phyloP scores from a whole-genome alignment of 1,140 invertebrate genomes.

The Ooceraea biroi region DNA sequence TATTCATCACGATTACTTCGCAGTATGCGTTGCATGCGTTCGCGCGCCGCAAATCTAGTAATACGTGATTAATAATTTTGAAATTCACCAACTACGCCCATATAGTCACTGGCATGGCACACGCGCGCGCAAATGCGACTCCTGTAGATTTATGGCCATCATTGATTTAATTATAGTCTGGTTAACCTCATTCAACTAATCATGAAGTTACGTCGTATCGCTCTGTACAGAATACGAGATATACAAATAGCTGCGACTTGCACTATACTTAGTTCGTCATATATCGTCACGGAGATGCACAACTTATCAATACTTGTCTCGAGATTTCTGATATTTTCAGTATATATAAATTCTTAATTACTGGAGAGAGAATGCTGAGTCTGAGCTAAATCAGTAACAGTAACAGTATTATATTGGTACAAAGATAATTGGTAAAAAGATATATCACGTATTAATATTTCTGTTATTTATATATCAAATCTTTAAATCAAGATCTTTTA shows the following conservation, averaged over 20 bases:
- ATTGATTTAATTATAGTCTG: slow-evolving; percentile 63
- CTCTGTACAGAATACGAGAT: slow-evolving; percentile 13
- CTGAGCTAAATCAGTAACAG: not conserved
- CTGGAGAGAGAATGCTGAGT: not conserved
- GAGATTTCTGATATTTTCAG: not conserved
- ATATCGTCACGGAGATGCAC: slow-evolving; percentile 4
- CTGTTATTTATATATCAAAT: too few relatives aligned
- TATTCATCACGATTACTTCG: slow-evolving; percentile 55
- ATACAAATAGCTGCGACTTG: slow-evolving; percentile 32
- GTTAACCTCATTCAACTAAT: slow-evolving; percentile 65
- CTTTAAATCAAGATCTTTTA: too few relatives aligned
- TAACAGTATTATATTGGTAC: too few relatives aligned
- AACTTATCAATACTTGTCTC: not conserved
- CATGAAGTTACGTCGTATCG: slow-evolving; percentile 31
- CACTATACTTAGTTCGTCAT: slow-evolving; percentile 31
- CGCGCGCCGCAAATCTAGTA: slow-evolving; percentile 51
- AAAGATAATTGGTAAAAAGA: too few relatives aligned
- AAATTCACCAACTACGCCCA: slow-evolving; percentile 31
- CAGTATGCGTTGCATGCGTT: not conserved
- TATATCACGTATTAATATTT: too few relatives aligned
- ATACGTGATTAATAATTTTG: slow-evolving; percentile 43
- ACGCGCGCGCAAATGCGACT: not conserved
- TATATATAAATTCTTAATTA: not conserved
- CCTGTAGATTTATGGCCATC: slow-evolving; percentile 36
- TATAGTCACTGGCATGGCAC: not conserved